Evolutionary conservation across 1,140 invertebrate genomes (phyloP).

Genomic region (Mycetomoellerius zeteki): DNA sequence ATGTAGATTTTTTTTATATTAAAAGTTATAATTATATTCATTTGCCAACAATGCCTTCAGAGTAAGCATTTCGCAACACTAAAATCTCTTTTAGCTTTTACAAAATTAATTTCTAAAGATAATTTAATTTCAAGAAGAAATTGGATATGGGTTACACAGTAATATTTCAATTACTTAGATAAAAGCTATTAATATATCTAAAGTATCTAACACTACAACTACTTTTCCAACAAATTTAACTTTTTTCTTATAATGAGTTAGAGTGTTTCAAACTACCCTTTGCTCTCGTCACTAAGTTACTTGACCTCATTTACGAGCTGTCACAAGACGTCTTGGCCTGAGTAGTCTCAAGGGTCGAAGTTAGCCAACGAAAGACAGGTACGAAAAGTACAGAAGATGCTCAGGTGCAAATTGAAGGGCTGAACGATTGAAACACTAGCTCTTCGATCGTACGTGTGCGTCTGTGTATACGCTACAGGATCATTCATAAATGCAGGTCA

Average conservation of each 20-base stretch:
- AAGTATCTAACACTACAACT: not conserved
- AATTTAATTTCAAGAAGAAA: not conserved
- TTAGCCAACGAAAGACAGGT: constrained; percentile 11
- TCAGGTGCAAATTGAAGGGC: constrained; percentile 45
- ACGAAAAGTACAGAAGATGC: not conserved
- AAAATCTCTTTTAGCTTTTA: not conserved
- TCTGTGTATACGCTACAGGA: not conserved
- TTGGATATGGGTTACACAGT: not conserved
- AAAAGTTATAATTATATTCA: not conserved
- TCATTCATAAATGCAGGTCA: constrained; percentile 21
- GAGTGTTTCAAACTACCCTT: constrained; percentile 29
- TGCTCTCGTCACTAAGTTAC: constrained; percentile 33
- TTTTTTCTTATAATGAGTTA: constrained; percentile 35
- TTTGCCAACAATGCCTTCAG: not conserved
- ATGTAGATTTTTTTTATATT: not conserved
- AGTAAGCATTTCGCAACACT: not conserved
- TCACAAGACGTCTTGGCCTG: constrained; percentile 21
- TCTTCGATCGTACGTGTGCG: constrained; percentile 2
- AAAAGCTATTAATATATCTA: not conserved
- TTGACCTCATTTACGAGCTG: constrained; percentile 48
- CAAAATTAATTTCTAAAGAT: not conserved
- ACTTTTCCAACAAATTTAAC: constrained; percentile 14
- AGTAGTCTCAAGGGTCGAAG: constrained; percentile 45
- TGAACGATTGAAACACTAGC: constrained; percentile 8
- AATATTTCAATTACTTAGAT: constrained; percentile 20